These are phyloP conservation scores for Nicator chloris DNA, from an alignment of 2,113 vertebrate genomes.

Conservation along the genomic window DNA sequence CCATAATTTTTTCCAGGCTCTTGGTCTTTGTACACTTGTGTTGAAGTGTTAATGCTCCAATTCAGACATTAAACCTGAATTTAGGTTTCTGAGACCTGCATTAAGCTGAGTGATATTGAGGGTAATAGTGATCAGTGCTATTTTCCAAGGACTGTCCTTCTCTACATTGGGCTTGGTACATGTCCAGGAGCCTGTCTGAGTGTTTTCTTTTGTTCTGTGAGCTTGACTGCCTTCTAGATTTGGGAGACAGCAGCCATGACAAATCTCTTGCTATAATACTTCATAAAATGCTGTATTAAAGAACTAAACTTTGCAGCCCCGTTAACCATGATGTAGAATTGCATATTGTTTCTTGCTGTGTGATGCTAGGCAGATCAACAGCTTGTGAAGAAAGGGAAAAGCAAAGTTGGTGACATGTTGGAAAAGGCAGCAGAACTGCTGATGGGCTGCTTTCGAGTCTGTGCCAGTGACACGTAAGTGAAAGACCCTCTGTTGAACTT, in stretches of 20 bases:
- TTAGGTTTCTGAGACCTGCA: neutral
- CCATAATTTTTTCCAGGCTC: neutral
- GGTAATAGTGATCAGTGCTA: neutral
- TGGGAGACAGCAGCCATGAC: neutral
- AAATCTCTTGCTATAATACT: neutral
- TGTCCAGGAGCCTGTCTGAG: neutral
- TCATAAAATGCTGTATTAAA: neutral
- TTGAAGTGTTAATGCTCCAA: neutral
- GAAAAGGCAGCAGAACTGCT: constrained; percentile 94
- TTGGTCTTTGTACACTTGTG: neutral
- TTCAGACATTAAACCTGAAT: neutral
- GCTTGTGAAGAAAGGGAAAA: constrained; percentile 87
- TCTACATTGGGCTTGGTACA: neutral
- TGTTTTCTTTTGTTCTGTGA: neutral
- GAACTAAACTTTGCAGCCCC: neutral
- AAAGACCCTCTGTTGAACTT: neutral
- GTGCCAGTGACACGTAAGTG: constrained; percentile 95
- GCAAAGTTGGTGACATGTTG: constrained; percentile 91
- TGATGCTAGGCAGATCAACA: constrained; percentile 88
- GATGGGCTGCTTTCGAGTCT: constrained; percentile 97
- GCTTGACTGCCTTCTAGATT: neutral
- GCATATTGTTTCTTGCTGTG: neutral
- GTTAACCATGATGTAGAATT: neutral
- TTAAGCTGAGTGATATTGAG: neutral
- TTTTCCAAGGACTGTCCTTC: neutral